Evolutionary conservation across 1,140 invertebrate genomes (phyloP).

Genomic region (Oscheius sp.): DNA sequence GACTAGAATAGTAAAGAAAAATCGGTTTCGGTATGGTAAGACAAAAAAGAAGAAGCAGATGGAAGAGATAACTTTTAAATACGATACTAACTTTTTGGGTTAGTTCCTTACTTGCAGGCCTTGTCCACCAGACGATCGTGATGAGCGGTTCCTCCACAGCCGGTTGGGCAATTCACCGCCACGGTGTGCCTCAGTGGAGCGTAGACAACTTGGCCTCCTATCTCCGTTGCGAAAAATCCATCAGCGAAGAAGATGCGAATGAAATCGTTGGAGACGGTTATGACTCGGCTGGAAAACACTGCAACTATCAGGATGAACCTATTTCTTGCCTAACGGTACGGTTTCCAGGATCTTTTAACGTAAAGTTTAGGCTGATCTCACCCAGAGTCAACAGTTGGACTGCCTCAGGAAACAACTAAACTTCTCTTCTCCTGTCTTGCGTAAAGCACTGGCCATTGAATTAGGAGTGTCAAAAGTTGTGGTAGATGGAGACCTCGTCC

Average conservation of each 20-base stretch:
- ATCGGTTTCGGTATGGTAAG: neutral
- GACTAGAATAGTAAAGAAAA: no score
- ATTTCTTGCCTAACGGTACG: constrained; percentile 38
- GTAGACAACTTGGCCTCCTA: constrained; percentile 57
- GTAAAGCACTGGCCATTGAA: constrained; percentile 54
- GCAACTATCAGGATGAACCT: constrained; percentile 54
- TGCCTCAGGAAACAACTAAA: constrained; percentile 58
- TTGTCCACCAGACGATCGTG: constrained; percentile 56
- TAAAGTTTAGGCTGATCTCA: constrained; percentile 40
- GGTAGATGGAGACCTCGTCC: constrained; percentile 55
- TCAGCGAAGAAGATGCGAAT: constrained; percentile 47
- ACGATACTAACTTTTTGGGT: neutral
- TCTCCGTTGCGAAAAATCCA: constrained; percentile 54
- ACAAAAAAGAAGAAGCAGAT: neutral
- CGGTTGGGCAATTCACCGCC: constrained; percentile 58
- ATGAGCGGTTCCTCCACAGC: constrained; percentile 55
- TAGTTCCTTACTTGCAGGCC: constrained; percentile 9
- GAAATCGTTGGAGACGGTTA: constrained; percentile 52
- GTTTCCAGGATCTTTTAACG: neutral
- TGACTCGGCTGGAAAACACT: constrained; percentile 39
- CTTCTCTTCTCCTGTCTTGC: constrained; percentile 54
- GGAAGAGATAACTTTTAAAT: neutral
- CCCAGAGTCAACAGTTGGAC: constrained; percentile 41
- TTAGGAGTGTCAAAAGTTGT: constrained; percentile 61
- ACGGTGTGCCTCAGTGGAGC: constrained; percentile 50